These are phyloP conservation scores for Myrmophylax atrothorax DNA, from an alignment of 2,113 vertebrate genomes.

Conservation along the genomic window DNA sequence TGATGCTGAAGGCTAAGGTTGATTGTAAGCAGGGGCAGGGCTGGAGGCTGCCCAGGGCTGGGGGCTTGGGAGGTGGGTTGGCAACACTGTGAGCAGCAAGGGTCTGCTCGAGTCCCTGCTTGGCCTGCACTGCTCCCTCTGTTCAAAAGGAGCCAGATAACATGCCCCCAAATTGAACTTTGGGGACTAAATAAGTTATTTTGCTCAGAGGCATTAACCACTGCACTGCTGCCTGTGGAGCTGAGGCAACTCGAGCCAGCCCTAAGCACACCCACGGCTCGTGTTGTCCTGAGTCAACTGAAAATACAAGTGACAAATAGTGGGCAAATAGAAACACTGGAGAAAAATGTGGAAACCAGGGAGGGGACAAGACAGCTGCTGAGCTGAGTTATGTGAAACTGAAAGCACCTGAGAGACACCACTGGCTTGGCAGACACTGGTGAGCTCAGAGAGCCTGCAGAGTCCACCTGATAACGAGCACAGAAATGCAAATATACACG, in stretches of 20 bases:
- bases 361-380: not conserved
- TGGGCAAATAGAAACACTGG: not conserved
- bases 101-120: accelerated
- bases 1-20: not conserved
- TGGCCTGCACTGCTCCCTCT: not conserved
- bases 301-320: not conserved
- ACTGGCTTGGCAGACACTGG: not conserved
- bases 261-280: not conserved
- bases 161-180: accelerated
- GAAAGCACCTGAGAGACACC: not conserved
- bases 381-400: not conserved
- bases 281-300: not conserved
- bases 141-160: not conserved
- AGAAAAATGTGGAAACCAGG: not conserved
- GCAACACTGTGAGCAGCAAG: not conserved
- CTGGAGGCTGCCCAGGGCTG: not conserved
- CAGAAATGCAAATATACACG: not conserved
- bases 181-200: not conserved
- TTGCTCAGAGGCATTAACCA: not conserved
- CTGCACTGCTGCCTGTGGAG: not conserved
- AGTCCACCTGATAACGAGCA: not conserved
- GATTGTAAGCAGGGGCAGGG: not conserved
- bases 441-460: not conserved
- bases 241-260: not conserved
- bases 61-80: not conserved